Evolutionary conservation across 1,140 invertebrate genomes (phyloP), one percentile per base, ranked within the genome.

Genomic region (Oppia nitens): DNA sequence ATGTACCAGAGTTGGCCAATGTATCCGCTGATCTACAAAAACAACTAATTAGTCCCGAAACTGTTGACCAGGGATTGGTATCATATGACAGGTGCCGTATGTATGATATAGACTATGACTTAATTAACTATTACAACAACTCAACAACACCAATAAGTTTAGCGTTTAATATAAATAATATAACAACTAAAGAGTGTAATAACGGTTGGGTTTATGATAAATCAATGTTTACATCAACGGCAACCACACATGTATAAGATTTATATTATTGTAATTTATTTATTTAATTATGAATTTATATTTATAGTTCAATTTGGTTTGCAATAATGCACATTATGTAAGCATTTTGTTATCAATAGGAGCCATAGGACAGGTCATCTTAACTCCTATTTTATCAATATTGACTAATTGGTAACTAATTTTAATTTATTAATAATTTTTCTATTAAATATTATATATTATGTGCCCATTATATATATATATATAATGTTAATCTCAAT

Each of bases 361-460:
- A 66, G 81, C 81, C 72, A 77, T 81, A 6, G 81, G 81, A 14
- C 81, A 79, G 25, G 75, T 83, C 14, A 80, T 83, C 62, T 80
- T 81, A 1, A 82, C 81, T 63, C 73, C 81, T 4, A 74, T 83
- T n/a, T 82, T 82, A 63, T 81, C 81, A 24, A 80, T 77, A 76
- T 77, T 82, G 61, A 80, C 80, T n/a, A 81, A 83, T 65, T 67
- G 64, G 69, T 69, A 83, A 80, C 75, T 53, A 40, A 6, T 40
- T 9, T 40, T 40, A 9, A 40, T 40, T 17, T 9, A 9, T 40
- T 40, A 17, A 40, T 40, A 9, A 40, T 40, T 40, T 9, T 17
- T 40, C 32, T 40, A 17, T 9, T 40, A 9, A 40, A 40, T 9
- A 6, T 40, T 40, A 40, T 9, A 6, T 40, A 40, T 9, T 40